Percentiles rank a stretch among this genome's conserved stretches.
Evolutionary conservation across 2,797 vertebrate species (phyloP).

Genomic region (Pantherophis vulpinus): DNA sequence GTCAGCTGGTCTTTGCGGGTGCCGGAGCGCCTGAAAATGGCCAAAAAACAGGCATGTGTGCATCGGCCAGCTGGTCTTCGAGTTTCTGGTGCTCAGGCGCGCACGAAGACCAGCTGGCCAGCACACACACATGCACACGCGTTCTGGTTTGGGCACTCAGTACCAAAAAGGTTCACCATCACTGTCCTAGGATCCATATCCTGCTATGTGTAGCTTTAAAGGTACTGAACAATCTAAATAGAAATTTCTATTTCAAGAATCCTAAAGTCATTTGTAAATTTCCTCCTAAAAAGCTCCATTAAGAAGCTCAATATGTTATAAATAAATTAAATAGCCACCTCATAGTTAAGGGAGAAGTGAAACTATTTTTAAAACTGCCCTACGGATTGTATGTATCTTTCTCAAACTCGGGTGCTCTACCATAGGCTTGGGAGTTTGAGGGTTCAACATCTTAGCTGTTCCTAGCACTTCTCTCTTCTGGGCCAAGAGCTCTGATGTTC

Average conservation of each 20-base stretch:
- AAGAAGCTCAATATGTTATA: neutral
- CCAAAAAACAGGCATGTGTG: too few species aligned
- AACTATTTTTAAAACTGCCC: neutral
- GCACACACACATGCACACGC: too few species aligned
- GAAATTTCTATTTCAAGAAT: neutral
- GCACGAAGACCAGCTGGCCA: too few species aligned
- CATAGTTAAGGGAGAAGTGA: neutral
- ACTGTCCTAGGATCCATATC: too few species aligned
- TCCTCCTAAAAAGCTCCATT: neutral
- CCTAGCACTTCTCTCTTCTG: neutral
- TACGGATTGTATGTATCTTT: neutral
- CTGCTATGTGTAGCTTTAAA: neutral
- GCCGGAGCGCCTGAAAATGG: too few species aligned
- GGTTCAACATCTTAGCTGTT: neutral
- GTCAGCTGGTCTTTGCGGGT: too few species aligned
- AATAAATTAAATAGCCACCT: neutral
- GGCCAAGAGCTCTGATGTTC: neutral
- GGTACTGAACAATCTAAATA: neutral
- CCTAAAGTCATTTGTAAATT: neutral
- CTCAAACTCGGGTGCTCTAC: neutral
- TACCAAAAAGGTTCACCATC: too few species aligned
- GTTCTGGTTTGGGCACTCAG: too few species aligned
- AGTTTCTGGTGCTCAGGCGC: too few species aligned
- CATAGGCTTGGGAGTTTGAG: neutral
- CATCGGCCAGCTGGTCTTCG: too few species aligned